A percentile compares a stretch with the other conserved stretches of the same genome.
Evolutionary conservation across 1,140 invertebrate genomes (phyloP).

Genomic region (Adelges cooleyi): DNA sequence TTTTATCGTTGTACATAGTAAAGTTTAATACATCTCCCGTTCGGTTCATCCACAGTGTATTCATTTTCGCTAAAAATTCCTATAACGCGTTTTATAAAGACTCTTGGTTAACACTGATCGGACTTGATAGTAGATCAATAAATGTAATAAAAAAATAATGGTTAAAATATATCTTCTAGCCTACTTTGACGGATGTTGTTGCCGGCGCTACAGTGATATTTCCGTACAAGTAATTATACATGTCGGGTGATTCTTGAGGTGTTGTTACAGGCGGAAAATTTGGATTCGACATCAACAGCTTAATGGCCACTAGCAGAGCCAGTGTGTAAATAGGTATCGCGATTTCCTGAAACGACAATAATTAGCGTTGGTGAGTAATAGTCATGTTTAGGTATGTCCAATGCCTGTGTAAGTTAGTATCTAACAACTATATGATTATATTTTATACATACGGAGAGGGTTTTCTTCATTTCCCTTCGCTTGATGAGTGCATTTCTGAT

Average conservation of each 20-base stretch:
- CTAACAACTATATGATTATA: neutral
- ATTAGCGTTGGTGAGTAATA: neutral
- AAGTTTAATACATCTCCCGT: conserved; percentile 42
- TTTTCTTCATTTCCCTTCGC: conserved; percentile 25
- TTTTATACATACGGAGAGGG: conserved; percentile 27
- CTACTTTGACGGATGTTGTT: conserved; percentile 50
- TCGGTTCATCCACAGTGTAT: conserved; percentile 34
- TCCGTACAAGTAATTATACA: conserved; percentile 49
- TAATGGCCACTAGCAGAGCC: conserved; percentile 56
- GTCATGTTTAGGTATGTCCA: neutral
- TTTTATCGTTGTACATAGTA: conserved; percentile 50
- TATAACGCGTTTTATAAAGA: conserved; percentile 39
- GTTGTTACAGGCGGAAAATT: conserved; percentile 56
- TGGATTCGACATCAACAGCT: conserved; percentile 57
- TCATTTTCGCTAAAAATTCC: conserved; percentile 52
- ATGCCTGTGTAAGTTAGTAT: neutral
- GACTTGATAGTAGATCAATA: neutral
- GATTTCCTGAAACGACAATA: conserved; percentile 48
- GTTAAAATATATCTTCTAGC: neutral
- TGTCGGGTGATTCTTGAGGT: conserved; percentile 42
- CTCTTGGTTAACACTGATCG: neutral
- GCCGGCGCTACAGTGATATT: conserved; percentile 56
- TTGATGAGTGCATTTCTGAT: conserved; percentile 28
- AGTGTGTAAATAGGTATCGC: conserved; percentile 59
- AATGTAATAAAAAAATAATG: neutral